These are phyloP conservation scores for Caenorhabditis latens DNA, from an alignment of 1,140 invertebrate genomes.

Conservation along the genomic window DNA sequence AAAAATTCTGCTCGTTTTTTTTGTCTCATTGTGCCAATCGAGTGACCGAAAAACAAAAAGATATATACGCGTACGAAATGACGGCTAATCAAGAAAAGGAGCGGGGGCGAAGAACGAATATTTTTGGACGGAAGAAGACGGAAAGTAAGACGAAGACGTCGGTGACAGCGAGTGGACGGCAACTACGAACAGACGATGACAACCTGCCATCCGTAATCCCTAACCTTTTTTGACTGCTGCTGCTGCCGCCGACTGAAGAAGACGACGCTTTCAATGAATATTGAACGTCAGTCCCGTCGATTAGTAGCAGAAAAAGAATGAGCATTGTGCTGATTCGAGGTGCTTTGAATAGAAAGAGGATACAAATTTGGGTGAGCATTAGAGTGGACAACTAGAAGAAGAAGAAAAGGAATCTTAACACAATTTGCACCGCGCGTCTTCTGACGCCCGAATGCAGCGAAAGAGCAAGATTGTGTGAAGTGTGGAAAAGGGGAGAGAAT, in stretches of 20 bases:
- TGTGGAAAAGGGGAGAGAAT: too few relatives aligned
- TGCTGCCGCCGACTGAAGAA: not conserved
- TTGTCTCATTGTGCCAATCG: not conserved
- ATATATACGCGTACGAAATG: constrained; percentile 7
- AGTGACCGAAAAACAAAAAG: not conserved
- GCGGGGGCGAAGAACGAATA: not conserved
- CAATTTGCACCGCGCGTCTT: constrained; percentile 45
- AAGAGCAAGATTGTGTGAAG: constrained; percentile 19
- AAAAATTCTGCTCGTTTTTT: not conserved
- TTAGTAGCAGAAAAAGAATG: constrained; percentile 5
- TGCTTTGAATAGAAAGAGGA: not conserved
- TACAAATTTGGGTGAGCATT: not conserved
- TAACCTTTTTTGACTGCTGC: constrained; percentile 50
- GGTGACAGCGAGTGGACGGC: too few relatives aligned
- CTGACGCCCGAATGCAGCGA: constrained; percentile 8
- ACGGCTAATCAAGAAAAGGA: constrained; percentile 39
- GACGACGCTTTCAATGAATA: constrained; percentile 3
- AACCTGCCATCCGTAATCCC: constrained; percentile 40
- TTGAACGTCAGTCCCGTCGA: constrained; percentile 4
- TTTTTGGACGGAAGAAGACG: not conserved
- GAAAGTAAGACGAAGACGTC: not conserved
- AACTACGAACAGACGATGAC: not conserved
- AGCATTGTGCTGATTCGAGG: not conserved
- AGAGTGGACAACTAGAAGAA: not conserved
- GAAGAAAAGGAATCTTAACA: constrained; percentile 13